Percentiles rank a stretch among this genome's conserved stretches.
Conservation (phyloP, 2,113 vertebrate species). For the Catharus fuscescens region DNA sequence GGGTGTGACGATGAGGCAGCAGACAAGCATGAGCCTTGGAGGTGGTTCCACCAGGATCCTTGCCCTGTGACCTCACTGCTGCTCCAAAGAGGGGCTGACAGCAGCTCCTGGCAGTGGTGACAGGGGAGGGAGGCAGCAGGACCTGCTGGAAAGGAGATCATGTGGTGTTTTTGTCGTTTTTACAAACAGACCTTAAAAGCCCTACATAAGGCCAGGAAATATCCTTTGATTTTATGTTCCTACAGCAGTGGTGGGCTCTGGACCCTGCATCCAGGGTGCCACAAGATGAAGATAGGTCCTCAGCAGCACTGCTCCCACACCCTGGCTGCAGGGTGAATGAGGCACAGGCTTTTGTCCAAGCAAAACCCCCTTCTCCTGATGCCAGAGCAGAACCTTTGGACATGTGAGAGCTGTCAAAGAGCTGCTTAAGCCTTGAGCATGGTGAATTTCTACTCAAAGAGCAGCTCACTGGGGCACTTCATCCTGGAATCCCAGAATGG, state of each 20-base stretch:
- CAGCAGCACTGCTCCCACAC: background rate
- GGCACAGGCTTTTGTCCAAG: background rate
- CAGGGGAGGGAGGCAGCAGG: background rate
- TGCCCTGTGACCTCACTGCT: rapidly evolving
- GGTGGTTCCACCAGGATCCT: background rate
- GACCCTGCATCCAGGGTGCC: background rate
- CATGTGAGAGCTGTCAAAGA: background rate
- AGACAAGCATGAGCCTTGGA: rapidly evolving
- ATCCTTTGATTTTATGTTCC: background rate
- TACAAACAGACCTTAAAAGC: background rate
- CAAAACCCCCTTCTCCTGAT: background rate
- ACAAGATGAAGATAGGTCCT: background rate
- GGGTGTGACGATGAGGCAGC: background rate
- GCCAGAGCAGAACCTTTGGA: background rate
- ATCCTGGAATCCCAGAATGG: background rate
- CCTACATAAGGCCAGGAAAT: background rate
- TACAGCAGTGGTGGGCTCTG: background rate
- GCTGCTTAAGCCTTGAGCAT: background rate
- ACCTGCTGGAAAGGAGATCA: background rate
- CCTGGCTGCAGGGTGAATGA: rapidly evolving
- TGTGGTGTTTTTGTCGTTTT: rapidly evolving
- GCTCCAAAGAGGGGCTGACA: rapidly evolving
- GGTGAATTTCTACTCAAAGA: rapidly evolving
- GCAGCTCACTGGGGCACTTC: background rate
- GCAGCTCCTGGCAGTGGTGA: background rate